phyloP scores from a whole-genome alignment of 2,113 vertebrate species.

The Nasalis larvatus region DNA sequence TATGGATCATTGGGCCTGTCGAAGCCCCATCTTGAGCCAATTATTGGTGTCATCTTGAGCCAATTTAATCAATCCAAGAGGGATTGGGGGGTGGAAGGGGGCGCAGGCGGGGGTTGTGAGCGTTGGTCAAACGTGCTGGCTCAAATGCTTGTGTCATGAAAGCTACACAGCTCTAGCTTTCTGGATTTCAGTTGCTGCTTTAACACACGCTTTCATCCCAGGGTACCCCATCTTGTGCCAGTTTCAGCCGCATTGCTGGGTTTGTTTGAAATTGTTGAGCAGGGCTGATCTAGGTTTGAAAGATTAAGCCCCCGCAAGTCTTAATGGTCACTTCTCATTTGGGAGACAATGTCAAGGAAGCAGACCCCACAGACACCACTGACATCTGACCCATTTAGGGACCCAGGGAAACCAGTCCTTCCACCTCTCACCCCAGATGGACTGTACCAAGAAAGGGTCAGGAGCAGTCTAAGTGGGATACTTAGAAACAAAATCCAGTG shows the following conservation, averaged over 20 bases:
- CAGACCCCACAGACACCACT: background rate
- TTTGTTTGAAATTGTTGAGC: constrained; percentile 37
- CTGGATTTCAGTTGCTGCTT: constrained; percentile 66
- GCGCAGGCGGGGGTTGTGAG: constrained; percentile 89
- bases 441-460: background rate
- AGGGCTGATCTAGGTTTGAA: background rate
- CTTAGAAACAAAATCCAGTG: background rate
- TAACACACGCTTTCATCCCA: background rate
- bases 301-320: background rate
- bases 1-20: constrained; percentile 97
- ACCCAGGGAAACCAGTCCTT: background rate
- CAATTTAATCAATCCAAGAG: constrained; percentile 99
- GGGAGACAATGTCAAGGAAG: constrained; percentile 8
- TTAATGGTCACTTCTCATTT: constrained; percentile 34
- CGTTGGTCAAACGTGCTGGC: constrained; percentile 95
- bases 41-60: constrained; percentile 99
- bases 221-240: constrained; percentile 34
- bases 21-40: constrained; percentile 98
- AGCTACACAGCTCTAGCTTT: constrained; percentile 67
- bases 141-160: constrained; percentile 82
- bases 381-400: background rate
- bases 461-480: background rate
- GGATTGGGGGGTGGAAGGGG: constrained; percentile 86
- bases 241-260: background rate
- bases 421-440: background rate